Evolutionary conservation across 2,888 invertebrate species (phyloP).

Genomic region (Eupithecia exiguata): DNA sequence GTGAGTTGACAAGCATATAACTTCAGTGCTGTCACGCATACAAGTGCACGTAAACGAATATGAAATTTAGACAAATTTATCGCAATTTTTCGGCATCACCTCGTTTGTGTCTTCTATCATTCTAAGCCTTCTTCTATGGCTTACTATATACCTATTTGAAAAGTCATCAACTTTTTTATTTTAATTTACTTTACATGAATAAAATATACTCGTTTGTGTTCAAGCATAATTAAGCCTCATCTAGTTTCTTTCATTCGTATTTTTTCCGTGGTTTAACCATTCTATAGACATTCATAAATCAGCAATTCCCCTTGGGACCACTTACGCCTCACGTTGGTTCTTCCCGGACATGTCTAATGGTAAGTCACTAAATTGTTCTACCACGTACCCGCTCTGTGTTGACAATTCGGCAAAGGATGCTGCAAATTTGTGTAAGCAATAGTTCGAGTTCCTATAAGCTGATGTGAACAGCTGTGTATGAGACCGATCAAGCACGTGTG

Average conservation of each 20-base stretch:
- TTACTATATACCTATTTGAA: background rate
- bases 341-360: slow-evolving; percentile 53
- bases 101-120: too few relatives aligned
- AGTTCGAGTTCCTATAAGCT: background rate
- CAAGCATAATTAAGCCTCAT: background rate
- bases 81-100: too few relatives aligned
- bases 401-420: slow-evolving; percentile 23
- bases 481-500: background rate
- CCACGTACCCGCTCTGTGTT: slow-evolving; percentile 29
- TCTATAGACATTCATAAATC: slow-evolving; percentile 49
- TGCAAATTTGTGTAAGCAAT: slow-evolving; percentile 17
- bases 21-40: too few relatives aligned
- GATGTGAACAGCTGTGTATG: background rate
- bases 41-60: too few relatives aligned
- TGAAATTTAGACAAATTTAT: too few relatives aligned
- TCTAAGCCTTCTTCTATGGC: too few relatives aligned
- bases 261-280: slow-evolving; percentile 17
- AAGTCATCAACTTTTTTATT: background rate
- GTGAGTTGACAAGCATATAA: too few relatives aligned
- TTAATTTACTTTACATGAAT: background rate
- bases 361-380: slow-evolving; percentile 37
- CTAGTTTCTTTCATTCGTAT: background rate
- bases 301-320: slow-evolving; percentile 55
- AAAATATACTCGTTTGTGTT: background rate
- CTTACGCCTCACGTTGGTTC: slow-evolving; percentile 51